Base-by-base conservation (phyloP, 1,140 invertebrate genomes). In the Bradysia coprophila region DNA sequence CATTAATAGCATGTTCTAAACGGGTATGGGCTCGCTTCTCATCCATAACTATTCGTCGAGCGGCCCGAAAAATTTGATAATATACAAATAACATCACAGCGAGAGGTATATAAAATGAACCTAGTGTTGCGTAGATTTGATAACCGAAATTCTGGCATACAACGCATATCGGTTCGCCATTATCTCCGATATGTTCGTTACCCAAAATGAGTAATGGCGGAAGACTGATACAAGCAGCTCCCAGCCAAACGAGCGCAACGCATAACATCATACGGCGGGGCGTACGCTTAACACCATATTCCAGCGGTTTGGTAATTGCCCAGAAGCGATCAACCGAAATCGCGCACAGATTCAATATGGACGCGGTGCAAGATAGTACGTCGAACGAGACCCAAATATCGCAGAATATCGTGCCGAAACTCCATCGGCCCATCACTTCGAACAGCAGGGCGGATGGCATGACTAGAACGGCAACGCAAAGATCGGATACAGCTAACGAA, bases 51-150 rank as follows among this genome's bases (percentile, higher is more conserved):
- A 89, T 87, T 51, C 76, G 76, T 34, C 81, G 70, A 4, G 84
- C 84, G 0, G 83, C 84, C 36, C 78, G 68, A 57, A 92, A 86
- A 61, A 93, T 92, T 63, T 88, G 88, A 55, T 87, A 84, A 56
- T 93, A 92, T 2, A 92, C 82, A 44, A 85, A 75, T 19, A 91
- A 78, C 87, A 92, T 92, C 34, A 93, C 82, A 41, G 79, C 70
- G 20, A 91, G 62, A 0, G 88, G 88, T 48, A 92, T 75, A 63
- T 91, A 92, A 65, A 92, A 92, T 36, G 84, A 88, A 31, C 82
- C 81, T 43, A 89, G 65, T 1, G 87, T 91, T 20, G 87, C 89
- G 60, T 91, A 92, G 39, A 91, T 79, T 63, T 89, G 85, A 62
- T 84, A 92, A 47, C 75, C 82, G 57, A 83, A 82, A 57, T 86